These are phyloP conservation scores for Lumbricus terrestris DNA, from an alignment of 2,888 invertebrate genomes.

Conservation along the genomic window DNA sequence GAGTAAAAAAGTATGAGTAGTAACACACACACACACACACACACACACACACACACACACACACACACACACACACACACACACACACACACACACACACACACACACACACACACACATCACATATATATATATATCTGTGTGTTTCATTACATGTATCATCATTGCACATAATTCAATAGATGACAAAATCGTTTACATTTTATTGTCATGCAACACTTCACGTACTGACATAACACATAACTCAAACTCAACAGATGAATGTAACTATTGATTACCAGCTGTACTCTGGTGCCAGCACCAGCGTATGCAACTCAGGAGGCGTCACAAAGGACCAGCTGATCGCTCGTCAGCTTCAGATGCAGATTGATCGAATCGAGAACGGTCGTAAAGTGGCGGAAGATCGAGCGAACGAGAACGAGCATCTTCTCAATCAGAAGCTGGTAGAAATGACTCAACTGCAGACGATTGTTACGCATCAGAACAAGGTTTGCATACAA, in stretches of 20 bases:
- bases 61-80: too few species aligned
- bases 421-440: slow-evolving; percentile 14
- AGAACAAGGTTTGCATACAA: background rate
- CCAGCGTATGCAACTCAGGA: too few species aligned
- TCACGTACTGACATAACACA: background rate
- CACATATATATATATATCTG: too few species aligned
- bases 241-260: background rate
- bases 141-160: too few species aligned
- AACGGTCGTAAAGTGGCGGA: background rate
- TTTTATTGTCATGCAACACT: background rate
- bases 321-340: background rate
- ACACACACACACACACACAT: too few species aligned
- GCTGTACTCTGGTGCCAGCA: background rate
- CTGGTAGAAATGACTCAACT: background rate
- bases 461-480: background rate
- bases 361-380: background rate
- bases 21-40: too few species aligned
- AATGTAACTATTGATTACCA: background rate
- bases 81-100: too few species aligned
- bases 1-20: too few species aligned
- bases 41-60: too few species aligned
- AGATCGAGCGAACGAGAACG: background rate
- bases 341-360: background rate
- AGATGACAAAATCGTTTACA: background rate
- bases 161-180: too few species aligned